Evolutionary conservation across 2,888 invertebrate genomes (phyloP), one percentile per base, ranked within the genome.

Genomic region (Mycogona germanica): DNA sequence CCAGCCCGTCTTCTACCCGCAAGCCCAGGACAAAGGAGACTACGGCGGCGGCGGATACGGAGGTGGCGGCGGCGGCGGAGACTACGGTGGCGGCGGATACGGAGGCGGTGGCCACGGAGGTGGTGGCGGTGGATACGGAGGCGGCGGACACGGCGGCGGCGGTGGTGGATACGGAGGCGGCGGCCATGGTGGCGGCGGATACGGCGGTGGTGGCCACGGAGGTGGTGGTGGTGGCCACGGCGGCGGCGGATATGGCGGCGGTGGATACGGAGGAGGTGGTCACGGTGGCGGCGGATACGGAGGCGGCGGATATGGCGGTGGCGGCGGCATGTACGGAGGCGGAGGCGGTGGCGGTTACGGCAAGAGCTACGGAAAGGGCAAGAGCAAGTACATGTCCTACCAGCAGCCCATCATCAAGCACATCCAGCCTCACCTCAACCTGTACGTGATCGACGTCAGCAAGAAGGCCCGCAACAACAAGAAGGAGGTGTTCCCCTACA

Each of bases 391-490:
- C 26, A 47, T 35, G 35, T 30, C 28, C 4, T 47, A 53, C 26
- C n/a, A 37, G 3, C 53, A 32, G n/a, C 46, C 53, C 12, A 53
- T 53, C 37, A 48, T 53, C n/a, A 53, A 53, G 47, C 53, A 53
- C 53, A 53, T 53, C 47, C 53, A 53, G 38, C 53, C 53, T 21
- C 53, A 53, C 29, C 47, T 53, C 14, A 53, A 53, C 29, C 30
- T 53, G 25, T 53, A 53, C 38, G 38, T 53, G 17, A 53, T 53
- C 29, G 53, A 53, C 37, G 53, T 53, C 25, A 32, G 53, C 47
- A 53, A 53, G 38, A 53, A 53, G 47, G 28, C 28, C 26, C 9
- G 40, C 19, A 14, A 40, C 23, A 21, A 19, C 26, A 48, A 53
- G 47, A 23, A 53, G 1, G 37, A 47, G 23, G 25, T 53, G 47